A percentile compares a stretch with the other conserved stretches of the same genome.
phyloP scores from a whole-genome alignment of 1,140 invertebrate species.

The Aricia agestis region DNA sequence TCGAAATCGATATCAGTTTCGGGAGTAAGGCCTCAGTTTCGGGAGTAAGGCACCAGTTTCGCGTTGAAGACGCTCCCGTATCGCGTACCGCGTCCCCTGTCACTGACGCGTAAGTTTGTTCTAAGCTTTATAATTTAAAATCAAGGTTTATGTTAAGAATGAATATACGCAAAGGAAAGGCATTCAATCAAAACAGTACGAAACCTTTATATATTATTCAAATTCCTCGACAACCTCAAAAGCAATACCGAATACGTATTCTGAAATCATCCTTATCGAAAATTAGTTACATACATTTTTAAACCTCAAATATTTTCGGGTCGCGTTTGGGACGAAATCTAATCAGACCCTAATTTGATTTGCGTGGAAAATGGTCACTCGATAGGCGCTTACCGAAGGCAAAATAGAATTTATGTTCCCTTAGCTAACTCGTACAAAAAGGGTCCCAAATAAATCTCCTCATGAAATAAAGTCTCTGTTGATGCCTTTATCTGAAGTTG shows the following conservation, averaged over 20 bases:
- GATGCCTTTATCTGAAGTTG: conserved; percentile 48
- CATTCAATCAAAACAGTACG: not conserved
- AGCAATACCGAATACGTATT: conserved; percentile 3
- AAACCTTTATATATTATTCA: not conserved
- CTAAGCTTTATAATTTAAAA: no score
- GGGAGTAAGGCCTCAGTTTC: no score
- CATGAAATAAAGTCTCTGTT: conserved; percentile 52
- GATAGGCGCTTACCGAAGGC: conserved; percentile 54
- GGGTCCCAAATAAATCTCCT: conserved; percentile 54
- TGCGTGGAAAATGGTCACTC: conserved; percentile 41
- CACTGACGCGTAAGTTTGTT: no score
- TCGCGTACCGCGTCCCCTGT: no score
- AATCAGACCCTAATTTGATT: conserved; percentile 57
- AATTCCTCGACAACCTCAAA: not conserved
- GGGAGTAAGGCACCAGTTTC: no score
- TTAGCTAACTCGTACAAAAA: conserved; percentile 53
- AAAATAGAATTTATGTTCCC: conserved; percentile 53
- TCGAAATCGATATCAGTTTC: no score
- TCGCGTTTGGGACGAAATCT: conserved; percentile 27
- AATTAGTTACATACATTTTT: conserved; percentile 17
- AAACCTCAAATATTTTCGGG: conserved; percentile 18
- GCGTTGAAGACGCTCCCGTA: no score
- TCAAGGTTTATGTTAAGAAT: no score
- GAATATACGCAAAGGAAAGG: not conserved
- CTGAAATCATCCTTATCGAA: conserved; percentile 4